Evolutionary conservation across 2,888 invertebrate genomes (phyloP), one percentile per base, ranked within the genome.

Genomic region (Fragum whitleyi): DNA sequence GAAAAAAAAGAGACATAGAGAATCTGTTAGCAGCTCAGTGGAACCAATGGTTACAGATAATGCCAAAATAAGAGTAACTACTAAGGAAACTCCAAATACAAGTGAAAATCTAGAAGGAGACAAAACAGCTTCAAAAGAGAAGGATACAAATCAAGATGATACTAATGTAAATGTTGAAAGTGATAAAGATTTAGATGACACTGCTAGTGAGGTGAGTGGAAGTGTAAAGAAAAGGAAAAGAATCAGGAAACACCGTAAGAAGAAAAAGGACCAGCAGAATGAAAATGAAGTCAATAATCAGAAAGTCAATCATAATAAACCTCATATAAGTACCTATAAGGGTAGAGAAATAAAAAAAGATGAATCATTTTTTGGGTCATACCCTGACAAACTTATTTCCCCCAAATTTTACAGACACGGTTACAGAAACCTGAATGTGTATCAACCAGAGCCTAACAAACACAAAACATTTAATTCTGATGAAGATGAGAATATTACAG

Each of bases 351-450:
- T 83, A 14, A 42, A 55, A 16, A 57, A 57, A 59, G 74, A 73
- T 42, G 74, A 80, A 28, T 53, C 47, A 16, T 78, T 78, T 16
- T 77, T 72, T 76, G 83, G 83, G 2, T 59, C 75, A n/a, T 57
- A 80, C 7, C 83, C 83, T 28, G 83, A 83, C 69, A 83, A 83
- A 73, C 69, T 83, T 19, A 72, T 78, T 29, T 26, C 68, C 26
- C 83, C 83, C 5, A 75, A 75, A 47, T 53, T 75, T 42, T 83
- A 83, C 68, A 71, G 83, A 32, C 77, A 80, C 69, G 73, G 78
- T 21, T 83, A 83, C 61, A 77, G 74, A 51, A 83, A 83, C 61
- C 53, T 78, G 28, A 74, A 75, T 28, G 51, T 70, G 1, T 83
- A 75, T 47, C 29, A 62, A 9, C 80, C 77, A 14, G 55, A 73